Conservation (phyloP, 2,113 vertebrate species). For the Myanophis thanlyinensis region DNA sequence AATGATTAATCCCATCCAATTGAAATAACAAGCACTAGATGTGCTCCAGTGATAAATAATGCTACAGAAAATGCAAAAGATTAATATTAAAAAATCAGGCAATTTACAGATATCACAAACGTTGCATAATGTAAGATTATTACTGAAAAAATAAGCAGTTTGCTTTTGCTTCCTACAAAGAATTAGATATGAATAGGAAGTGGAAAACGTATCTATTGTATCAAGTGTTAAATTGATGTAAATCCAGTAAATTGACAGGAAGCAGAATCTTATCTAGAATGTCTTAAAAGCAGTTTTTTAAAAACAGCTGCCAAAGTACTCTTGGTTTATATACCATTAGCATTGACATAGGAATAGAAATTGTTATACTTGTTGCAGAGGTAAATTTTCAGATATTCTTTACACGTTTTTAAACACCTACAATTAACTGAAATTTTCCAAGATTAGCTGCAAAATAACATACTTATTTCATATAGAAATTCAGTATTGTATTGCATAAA, state of each 20-base stretch:
- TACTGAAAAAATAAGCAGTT: neutral
- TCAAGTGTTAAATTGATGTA: neutral
- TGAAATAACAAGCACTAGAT: conserved; percentile 8
- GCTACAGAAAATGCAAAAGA: neutral
- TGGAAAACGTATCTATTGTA: neutral
- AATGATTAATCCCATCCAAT: conserved; percentile 16
- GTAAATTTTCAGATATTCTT: conserved; percentile 51
- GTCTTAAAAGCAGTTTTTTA: neutral
- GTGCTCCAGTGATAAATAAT: neutral
- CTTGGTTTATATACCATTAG: neutral
- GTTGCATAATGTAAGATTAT: neutral
- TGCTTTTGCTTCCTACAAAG: neutral
- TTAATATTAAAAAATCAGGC: conserved; percentile 1
- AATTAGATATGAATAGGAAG: neutral
- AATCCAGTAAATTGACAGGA: neutral
- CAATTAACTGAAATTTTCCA: conserved; percentile 33
- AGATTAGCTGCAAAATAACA: conserved; percentile 50
- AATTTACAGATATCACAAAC: neutral
- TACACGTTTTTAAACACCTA: conserved; percentile 11
- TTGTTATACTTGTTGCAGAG: neutral
- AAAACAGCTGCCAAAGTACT: conserved; percentile 21
- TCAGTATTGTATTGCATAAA: neutral
- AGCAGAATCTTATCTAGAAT: neutral
- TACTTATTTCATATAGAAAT: conserved; percentile 27
- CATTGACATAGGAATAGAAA: neutral